Conservation (phyloP, 2,888 invertebrate genomes). For the Hybos culiciformis region DNA sequence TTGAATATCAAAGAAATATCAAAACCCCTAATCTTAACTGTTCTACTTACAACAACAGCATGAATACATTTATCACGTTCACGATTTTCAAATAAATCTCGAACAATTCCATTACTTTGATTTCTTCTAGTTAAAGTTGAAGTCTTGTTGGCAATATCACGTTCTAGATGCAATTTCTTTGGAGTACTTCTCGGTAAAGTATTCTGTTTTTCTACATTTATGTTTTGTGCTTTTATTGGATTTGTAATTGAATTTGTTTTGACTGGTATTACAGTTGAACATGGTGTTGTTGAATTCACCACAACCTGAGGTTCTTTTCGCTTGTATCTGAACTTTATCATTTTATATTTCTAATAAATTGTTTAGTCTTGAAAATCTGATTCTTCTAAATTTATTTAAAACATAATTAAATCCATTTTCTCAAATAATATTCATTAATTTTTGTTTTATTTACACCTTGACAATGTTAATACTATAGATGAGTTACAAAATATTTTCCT, state of each 20-base stretch:
- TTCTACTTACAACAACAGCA: slow-evolving; percentile 33
- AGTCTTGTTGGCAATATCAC: slow-evolving; percentile 22
- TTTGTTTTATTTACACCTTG: too few species aligned
- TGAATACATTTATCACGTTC: slow-evolving; percentile 33
- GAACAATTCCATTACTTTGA: slow-evolving; percentile 13
- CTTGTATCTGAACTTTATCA: slow-evolving; percentile 55
- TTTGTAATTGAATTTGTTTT: slow-evolving; percentile 9
- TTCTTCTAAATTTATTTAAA: background rate
- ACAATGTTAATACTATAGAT: too few species aligned
- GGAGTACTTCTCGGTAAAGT: slow-evolving; percentile 30
- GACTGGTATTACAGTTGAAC: slow-evolving; percentile 11
- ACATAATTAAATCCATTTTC: background rate
- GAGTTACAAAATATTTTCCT: too few species aligned
- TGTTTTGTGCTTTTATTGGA: slow-evolving; percentile 11
- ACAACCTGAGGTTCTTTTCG: slow-evolving; percentile 39
- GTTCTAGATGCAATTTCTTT: slow-evolving; percentile 21
- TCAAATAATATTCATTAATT: too few species aligned
- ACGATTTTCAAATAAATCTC: background rate
- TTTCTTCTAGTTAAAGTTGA: slow-evolving; percentile 26
- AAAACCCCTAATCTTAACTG: background rate
- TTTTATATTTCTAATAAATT: slow-evolving; percentile 23
- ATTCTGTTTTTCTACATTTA: slow-evolving; percentile 23
- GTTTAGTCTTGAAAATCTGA: background rate
- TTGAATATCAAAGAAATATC: background rate
- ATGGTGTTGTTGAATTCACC: slow-evolving; percentile 9